Base-by-base conservation (phyloP, 2,113 vertebrate species). In the Semicossyphus pulcher region DNA sequence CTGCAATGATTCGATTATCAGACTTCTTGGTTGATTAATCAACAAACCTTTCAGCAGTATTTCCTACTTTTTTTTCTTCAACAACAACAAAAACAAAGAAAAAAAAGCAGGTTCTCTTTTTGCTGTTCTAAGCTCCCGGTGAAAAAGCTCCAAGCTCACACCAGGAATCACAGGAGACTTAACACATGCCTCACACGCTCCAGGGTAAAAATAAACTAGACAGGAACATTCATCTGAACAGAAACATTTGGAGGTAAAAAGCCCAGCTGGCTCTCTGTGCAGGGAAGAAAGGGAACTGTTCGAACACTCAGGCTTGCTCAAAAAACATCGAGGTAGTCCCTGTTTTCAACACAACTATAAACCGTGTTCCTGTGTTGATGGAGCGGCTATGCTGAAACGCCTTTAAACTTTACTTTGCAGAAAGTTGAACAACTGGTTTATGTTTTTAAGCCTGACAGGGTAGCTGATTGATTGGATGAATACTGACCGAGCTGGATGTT, bases 401-500 rank as follows among this genome's bases (percentile, higher is more conserved):
- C 39, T 28, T 4, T 10, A 4, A 44, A 18, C 23, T 29, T 36
- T 36, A 25, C 12, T n/a, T n/a, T n/a, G n/a, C n/a, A n/a, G n/a
- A n/a, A n/a, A n/a, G n/a, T n/a, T n/a, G n/a, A n/a, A n/a, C n/a
- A n/a, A n/a, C n/a, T n/a, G n/a, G n/a, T n/a, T n/a, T n/a, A n/a
- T 14, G 11, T 9, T 25, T 36, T 21, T 1, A 5, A 42, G 37
- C 11, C 32, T 3, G 45, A 41, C 8, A 12, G 21, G 7, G 18
- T 10, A 42, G 12, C 3, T 7, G 34, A 18, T 1, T 51, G n/a
- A 51, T 15, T 26, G 7, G 18, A 37, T 15, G 6, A 31, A 62
- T 1, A 87, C 88, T 52, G 80, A 99, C 98, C 98, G 11, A 99
- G 95, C 90, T 99, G 97, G 90, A 99, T 99, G 88, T 99, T 99